A percentile compares a stretch with the other conserved stretches of the same genome.
These are phyloP conservation scores for Tonatia bakeri DNA, from an alignment of 2,113 vertebrate genomes.

Conservation along the genomic window DNA sequence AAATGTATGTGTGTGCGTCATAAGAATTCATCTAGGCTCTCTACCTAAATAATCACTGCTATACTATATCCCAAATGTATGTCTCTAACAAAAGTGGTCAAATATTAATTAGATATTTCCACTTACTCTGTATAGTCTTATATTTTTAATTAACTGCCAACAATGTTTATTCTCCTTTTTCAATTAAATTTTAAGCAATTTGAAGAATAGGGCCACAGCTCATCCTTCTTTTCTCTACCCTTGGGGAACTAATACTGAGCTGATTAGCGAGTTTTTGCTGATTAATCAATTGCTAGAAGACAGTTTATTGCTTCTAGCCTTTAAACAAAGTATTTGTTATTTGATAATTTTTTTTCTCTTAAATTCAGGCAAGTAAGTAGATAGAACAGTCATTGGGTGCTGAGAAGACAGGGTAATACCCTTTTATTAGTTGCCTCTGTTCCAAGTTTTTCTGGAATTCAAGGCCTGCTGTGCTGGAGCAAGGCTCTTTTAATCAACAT, in stretches of 20 bases:
- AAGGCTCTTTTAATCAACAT: not conserved
- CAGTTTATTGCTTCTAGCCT: not conserved
- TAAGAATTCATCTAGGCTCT: not conserved
- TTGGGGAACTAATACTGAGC: not conserved
- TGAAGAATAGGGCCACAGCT: not conserved
- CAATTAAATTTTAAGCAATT: conserved; percentile 1
- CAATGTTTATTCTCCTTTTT: not conserved
- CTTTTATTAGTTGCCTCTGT: not conserved
- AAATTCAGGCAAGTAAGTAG: not conserved
- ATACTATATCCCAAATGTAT: not conserved
- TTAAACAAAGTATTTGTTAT: not conserved
- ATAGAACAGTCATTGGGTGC: not conserved
- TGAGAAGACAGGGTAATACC: not conserved
- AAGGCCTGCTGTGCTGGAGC: not conserved
- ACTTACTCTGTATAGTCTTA: not conserved
- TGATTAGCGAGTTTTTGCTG: not conserved
- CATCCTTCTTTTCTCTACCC: not conserved
- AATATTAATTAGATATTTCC: not conserved
- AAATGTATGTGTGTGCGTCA: not conserved
- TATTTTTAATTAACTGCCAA: conserved; percentile 11
- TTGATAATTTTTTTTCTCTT: not conserved
- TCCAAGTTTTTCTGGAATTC: not conserved
- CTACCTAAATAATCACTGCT: not conserved
- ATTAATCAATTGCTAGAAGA: not conserved
- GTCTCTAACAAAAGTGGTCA: not conserved